These are phyloP conservation scores for Venturia canescens DNA, from an alignment of 1,140 invertebrate species.

Conservation along the genomic window DNA sequence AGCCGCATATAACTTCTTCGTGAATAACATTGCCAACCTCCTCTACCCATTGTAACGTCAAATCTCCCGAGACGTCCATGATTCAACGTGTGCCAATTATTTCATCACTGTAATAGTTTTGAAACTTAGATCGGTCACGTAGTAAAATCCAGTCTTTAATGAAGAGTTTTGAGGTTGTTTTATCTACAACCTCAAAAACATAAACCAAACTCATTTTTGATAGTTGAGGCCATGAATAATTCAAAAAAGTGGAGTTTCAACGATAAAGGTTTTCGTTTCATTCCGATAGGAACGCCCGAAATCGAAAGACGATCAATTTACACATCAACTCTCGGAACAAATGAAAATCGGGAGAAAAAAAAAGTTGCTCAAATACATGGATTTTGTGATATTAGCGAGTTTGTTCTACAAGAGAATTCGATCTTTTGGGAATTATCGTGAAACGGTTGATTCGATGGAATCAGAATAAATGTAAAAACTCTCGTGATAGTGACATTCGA, in stretches of 20 bases:
- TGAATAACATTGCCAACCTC: slow-evolving; percentile 78
- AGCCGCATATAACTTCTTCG: slow-evolving; percentile 82
- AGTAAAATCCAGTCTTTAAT: background rate
- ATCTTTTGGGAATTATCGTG: too few relatives aligned
- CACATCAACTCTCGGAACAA: background rate
- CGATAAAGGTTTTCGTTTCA: too few relatives aligned
- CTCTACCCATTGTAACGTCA: slow-evolving; percentile 78
- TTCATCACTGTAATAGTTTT: slow-evolving; percentile 69
- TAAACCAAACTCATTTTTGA: too few relatives aligned
- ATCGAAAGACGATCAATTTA: background rate
- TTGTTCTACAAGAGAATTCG: too few relatives aligned
- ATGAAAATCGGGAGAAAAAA: slow-evolving; percentile 16
- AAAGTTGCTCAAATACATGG: slow-evolving; percentile 6
- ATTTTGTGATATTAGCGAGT: background rate
- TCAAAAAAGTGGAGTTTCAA: too few relatives aligned
- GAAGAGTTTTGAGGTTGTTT: background rate
- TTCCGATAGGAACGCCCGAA: background rate
- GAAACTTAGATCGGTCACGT: slow-evolving; percentile 42
- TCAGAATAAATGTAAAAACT: background rate
- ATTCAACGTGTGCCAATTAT: slow-evolving; percentile 53
- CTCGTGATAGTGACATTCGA: slow-evolving; percentile 65
- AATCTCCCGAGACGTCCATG: slow-evolving; percentile 73
- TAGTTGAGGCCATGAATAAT: too few relatives aligned
- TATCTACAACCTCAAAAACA: too few relatives aligned
- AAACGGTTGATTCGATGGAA: too few relatives aligned